A percentile compares a stretch with the other conserved stretches of the same genome.
Conservation (phyloP, 2,113 vertebrate genomes). For the Taxidea taxus region DNA sequence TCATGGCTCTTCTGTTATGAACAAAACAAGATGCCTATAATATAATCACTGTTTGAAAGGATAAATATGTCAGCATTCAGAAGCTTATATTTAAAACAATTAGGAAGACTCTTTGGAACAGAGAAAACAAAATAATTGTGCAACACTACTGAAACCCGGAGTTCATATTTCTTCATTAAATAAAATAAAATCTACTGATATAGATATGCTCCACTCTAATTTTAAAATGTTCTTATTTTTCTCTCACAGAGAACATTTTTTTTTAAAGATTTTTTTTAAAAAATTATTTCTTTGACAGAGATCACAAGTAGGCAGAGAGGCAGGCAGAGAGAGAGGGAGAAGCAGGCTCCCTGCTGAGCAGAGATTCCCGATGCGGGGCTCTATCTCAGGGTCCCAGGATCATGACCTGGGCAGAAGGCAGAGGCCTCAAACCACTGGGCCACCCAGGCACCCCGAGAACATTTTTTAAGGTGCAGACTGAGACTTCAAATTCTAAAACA, state of each 20-base stretch:
- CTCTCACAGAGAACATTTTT: not conserved
- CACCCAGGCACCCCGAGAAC: not conserved
- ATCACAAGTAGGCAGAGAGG: too few relatives aligned
- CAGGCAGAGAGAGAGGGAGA: too few relatives aligned
- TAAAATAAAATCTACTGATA: not conserved
- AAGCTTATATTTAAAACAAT: not conserved
- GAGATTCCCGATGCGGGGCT: too few relatives aligned
- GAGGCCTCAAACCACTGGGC: too few relatives aligned
- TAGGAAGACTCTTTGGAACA: not conserved
- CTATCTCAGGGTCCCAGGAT: too few relatives aligned
- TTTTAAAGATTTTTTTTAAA: not conserved
- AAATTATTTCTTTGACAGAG: too few relatives aligned
- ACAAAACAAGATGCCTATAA: not conserved
- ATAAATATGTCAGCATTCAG: not conserved
- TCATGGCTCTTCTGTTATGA: not conserved
- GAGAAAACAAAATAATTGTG: not conserved
- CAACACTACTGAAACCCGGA: not conserved
- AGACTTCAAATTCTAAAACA: not conserved
- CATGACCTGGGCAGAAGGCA: too few relatives aligned
- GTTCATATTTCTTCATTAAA: constrained; percentile 3
- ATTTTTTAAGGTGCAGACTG: not conserved
- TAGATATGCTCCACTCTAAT: not conserved
- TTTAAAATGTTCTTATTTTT: not conserved
- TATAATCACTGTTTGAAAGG: not conserved
- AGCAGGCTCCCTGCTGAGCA: too few relatives aligned